Evolutionary conservation across 2,888 invertebrate genomes (phyloP), one percentile per base, ranked within the genome.

Genomic region (Dastarcus helophoroides): DNA sequence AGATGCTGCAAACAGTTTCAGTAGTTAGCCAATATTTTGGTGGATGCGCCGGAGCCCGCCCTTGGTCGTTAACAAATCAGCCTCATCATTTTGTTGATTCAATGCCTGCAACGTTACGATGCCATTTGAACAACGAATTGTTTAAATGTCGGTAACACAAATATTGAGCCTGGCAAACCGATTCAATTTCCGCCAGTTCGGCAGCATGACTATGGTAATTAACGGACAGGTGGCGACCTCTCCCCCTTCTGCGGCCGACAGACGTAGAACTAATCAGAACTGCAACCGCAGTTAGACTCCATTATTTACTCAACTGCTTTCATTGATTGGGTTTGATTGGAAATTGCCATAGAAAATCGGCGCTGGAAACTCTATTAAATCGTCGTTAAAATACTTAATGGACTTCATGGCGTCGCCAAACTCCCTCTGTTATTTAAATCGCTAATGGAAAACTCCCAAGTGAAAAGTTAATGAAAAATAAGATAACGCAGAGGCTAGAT

Each of bases 171-270:
- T 48, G 48, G 55, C 51, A 56, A 58, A 57, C 56, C 57, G 58
- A 56, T 58, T 58, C 53, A 54, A 58, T 58, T 58, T 58, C 57
- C 58, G 53, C 54, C 46, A 46, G 48, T 48, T 49, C 51, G 46
- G 53, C 56, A 54, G 54, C 56, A 56, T 55, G 55, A 56, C 57
- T 56, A 57, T 55, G 54, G 52, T 52, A 56, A 69, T 68, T 67
- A 67, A 65, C 64, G 57, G 58, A 54, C 51, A 51, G 61, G 62
- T 63, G 58, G 60, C 57, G 56, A 54, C 48, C 43, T 36, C 37
- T 38, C 41, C 36, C 33, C 38, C 41, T 24, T 42, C 44, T 41
- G 38, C 43, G 33, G 39, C 43, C 39, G 40, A 37, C 45, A 43
- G 47, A 54, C 50, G 50, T 44, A 47, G 47, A 55, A 56, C 55